Conservation (phyloP, 2,888 invertebrate species). For the Noctua fimbriata region DNA sequence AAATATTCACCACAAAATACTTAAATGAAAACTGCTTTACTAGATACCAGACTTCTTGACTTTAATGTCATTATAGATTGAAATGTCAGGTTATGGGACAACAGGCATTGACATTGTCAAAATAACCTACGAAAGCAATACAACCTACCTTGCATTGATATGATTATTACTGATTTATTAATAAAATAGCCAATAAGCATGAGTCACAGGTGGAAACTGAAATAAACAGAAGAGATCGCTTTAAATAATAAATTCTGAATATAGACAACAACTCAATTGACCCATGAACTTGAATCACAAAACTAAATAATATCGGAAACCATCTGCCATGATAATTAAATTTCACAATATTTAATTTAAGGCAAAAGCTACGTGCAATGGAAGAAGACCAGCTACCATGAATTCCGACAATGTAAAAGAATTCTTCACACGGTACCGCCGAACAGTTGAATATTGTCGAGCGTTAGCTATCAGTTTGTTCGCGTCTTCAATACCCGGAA, state of each 20-base stretch:
- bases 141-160: neutral
- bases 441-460: conserved; percentile 51
- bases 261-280: conserved; percentile 16
- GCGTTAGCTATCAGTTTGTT: conserved; percentile 53
- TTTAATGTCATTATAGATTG: neutral
- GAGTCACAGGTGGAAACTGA: conserved; percentile 32
- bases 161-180: neutral
- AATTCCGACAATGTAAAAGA: conserved; percentile 64
- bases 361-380: conserved; percentile 29
- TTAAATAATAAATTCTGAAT: conserved; percentile 8
- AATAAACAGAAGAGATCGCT: conserved; percentile 23
- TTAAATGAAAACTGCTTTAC: neutral
- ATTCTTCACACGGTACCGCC: conserved; percentile 47
- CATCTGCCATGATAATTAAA: conserved; percentile 1
- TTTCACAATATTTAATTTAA: neutral
- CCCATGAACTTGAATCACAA: conserved; percentile 16
- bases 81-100: neutral
- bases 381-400: conserved; percentile 52
- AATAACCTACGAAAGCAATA: conserved; percentile 22
- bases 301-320: conserved; percentile 2
- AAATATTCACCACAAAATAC: conserved; percentile 16
- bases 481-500: conserved; percentile 68
- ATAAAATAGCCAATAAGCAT: neutral
- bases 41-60: neutral
- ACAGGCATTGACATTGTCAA: conserved; percentile 24